Evolutionary conservation across 2,888 invertebrate species (phyloP).

Genomic region (Tetragonisca angustula): DNA sequence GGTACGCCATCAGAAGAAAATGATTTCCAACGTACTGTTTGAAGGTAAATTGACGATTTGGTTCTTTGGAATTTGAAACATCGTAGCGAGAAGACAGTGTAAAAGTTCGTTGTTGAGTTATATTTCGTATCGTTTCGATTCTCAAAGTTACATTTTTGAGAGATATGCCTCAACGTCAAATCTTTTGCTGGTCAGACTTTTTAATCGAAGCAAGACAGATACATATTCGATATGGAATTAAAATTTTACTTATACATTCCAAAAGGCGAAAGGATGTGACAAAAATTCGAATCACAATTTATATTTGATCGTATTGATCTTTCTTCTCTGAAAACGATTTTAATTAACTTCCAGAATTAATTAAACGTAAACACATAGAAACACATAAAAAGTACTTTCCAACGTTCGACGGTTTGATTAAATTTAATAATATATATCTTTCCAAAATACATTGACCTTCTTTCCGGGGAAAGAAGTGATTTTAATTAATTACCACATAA

Average conservation of each 20-base stretch:
- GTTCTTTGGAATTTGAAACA: neutral
- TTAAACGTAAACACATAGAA: too few species aligned
- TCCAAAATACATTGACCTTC: neutral
- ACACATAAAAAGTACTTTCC: too few species aligned
- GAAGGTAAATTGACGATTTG: conserved; percentile 4
- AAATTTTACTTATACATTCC: too few species aligned
- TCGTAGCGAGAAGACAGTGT: neutral
- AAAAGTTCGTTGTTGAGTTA: neutral
- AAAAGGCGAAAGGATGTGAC: too few species aligned
- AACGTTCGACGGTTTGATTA: too few species aligned
- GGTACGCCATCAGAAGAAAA: conserved; percentile 16
- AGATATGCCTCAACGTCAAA: neutral
- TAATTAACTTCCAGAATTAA: too few species aligned
- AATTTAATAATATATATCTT: neutral
- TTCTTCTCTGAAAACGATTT: too few species aligned
- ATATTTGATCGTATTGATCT: too few species aligned
- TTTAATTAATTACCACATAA: neutral
- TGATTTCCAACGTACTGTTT: conserved; percentile 6
- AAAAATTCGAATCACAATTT: too few species aligned
- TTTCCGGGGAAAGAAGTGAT: neutral
- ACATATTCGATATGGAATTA: too few species aligned
- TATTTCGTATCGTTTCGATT: neutral
- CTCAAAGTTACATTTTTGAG: neutral
- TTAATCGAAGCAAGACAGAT: too few species aligned
- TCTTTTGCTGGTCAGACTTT: neutral